Evolutionary conservation across 2,113 vertebrate genomes (phyloP).

Genomic region (Gnathochromis pfefferi): DNA sequence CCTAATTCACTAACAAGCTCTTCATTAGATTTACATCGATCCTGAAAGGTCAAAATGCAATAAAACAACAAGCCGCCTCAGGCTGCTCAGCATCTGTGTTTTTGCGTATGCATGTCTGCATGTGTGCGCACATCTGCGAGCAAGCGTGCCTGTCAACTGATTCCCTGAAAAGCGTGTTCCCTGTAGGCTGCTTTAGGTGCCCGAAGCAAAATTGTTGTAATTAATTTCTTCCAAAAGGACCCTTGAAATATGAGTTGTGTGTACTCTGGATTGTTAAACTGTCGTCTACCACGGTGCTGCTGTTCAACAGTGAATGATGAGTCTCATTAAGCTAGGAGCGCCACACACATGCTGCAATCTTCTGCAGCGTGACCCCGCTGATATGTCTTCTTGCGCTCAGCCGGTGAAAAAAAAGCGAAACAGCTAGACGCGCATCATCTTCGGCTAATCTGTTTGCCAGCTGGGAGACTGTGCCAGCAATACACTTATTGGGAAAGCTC

Average conservation of each 20-base stretch:
- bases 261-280: not conserved
- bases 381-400: not conserved
- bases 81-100: slow-evolving; percentile 9
- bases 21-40: slow-evolving; percentile 31
- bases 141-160: not conserved
- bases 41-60: slow-evolving; percentile 26
- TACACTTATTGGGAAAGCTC: slow-evolving; percentile 8
- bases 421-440: not conserved
- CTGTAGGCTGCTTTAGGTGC: not conserved
- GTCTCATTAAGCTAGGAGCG: not conserved
- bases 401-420: slow-evolving; percentile 1
- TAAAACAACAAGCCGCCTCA: slow-evolving; percentile 14
- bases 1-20: slow-evolving; percentile 34
- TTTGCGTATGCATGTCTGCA: not conserved
- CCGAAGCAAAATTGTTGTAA: not conserved
- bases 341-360: not conserved
- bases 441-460: slow-evolving; percentile 4
- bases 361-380: not conserved
- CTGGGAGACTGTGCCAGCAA: slow-evolving; percentile 4
- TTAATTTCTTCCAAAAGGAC: slow-evolving; percentile 23
- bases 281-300: not conserved
- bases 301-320: slow-evolving; percentile 12
- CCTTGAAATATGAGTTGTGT: not conserved
- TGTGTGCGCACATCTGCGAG: not conserved
- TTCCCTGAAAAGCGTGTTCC: not conserved